Conservation (phyloP, 2,113 vertebrate species). For the Odobenus rosmarus region DNA sequence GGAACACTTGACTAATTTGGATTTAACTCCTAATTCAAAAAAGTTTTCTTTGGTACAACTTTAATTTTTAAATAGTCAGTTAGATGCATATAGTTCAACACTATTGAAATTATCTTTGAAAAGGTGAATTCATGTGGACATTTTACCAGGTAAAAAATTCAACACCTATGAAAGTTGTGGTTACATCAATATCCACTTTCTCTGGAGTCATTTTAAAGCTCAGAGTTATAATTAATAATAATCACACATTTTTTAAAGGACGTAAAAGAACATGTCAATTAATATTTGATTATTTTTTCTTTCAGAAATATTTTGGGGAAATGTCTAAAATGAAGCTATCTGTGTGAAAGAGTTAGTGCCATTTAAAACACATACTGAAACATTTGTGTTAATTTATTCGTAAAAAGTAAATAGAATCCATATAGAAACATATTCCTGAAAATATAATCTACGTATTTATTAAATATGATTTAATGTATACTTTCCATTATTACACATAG, state of each 20-base stretch:
- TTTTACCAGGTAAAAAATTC: neutral
- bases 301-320: neutral
- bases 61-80: neutral
- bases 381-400: neutral
- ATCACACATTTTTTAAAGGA: neutral
- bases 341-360: neutral
- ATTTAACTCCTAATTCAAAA: constrained; percentile 26
- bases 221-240: neutral
- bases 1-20: neutral
- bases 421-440: neutral
- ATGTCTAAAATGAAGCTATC: neutral
- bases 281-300: neutral
- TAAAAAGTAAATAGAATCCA: neutral
- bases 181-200: neutral
- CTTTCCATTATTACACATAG: neutral
- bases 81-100: neutral
- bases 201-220: neutral
- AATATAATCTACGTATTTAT: neutral
- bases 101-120: neutral
- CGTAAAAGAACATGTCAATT: neutral
- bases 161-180: neutral
- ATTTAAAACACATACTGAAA: neutral
- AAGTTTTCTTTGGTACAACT: neutral
- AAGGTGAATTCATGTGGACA: neutral
- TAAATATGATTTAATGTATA: constrained; percentile 6